phyloP scores from a whole-genome alignment of 2,797 vertebrate species.

The Anisognathus igniventris region DNA sequence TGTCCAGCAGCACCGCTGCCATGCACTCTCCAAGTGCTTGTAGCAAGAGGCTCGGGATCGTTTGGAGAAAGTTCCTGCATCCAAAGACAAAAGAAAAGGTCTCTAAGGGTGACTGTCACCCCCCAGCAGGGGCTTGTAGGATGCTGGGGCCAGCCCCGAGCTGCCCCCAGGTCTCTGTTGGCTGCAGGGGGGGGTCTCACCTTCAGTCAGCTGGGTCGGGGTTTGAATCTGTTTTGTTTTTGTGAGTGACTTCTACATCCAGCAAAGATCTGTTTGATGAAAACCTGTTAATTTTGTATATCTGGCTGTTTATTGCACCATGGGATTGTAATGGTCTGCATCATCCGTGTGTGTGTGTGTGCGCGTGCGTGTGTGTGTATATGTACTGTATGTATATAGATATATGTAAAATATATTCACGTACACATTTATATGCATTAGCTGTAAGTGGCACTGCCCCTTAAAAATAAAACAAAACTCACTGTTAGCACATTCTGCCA shows the following conservation, averaged over 20 bases:
- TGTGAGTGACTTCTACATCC: conserved; percentile 15
- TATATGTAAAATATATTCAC: conserved; percentile 62
- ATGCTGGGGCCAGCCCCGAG: neutral
- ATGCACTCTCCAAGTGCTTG: neutral
- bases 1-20: neutral
- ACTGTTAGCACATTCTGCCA: conserved; percentile 24
- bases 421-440: conserved; percentile 58
- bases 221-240: conserved; percentile 20
- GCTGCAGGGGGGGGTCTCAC: neutral
- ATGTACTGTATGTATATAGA: conserved; percentile 69
- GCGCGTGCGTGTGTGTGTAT: conserved; percentile 34
- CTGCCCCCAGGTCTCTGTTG: neutral
- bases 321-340: conserved; percentile 66
- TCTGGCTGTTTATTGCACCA: conserved; percentile 69
- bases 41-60: neutral
- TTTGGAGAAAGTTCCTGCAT: neutral
- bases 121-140: neutral
- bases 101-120: neutral
- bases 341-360: conserved; percentile 33
- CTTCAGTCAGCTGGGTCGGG: neutral
- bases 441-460: conserved; percentile 59
- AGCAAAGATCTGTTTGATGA: conserved; percentile 21
- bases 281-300: conserved; percentile 65
- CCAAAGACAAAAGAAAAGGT: neutral
- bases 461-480: neutral